phyloP scores from a whole-genome alignment of 35 echinoderm and acorn worm genomes.

The Nesometra sesokonis region DNA sequence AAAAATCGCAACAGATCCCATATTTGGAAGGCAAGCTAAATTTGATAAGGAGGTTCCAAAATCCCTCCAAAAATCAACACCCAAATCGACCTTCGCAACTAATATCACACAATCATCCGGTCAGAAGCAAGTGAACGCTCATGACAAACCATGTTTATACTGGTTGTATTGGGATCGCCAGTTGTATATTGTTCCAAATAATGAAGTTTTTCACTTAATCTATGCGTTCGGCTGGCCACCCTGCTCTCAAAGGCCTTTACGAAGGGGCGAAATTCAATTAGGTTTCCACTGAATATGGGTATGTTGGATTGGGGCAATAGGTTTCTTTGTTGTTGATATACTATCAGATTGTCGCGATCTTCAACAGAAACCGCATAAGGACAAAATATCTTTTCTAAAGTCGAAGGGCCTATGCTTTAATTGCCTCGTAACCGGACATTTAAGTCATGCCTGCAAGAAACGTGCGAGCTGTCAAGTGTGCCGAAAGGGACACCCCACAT shows the following conservation, averaged over 20 bases:
- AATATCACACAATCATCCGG: background rate
- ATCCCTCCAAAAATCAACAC: background rate
- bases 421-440: conserved; percentile 9
- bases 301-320: background rate
- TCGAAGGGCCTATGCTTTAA: conserved; percentile 24
- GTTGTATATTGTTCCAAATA: conserved; percentile 20
- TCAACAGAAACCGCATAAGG: background rate
- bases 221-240: background rate
- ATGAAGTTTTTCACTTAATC: background rate
- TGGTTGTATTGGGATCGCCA: background rate
- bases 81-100: background rate
- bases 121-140: background rate
- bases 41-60: background rate
- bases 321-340: background rate
- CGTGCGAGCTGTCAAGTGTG: conserved; percentile 5
- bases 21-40: conserved; percentile 14
- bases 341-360: conserved; percentile 8
- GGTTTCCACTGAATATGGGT: conserved; percentile 4
- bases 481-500: conserved; percentile 17
- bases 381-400: conserved; percentile 7
- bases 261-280: conserved; percentile 3
- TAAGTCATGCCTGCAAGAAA: conserved; percentile 18
- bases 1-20: conserved; percentile 15
- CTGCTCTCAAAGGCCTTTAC: conserved; percentile 6
- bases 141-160: conserved; percentile 9